Base-by-base conservation (phyloP, 2,797 vertebrate species). In the Hippoglossus hippoglossus region DNA sequence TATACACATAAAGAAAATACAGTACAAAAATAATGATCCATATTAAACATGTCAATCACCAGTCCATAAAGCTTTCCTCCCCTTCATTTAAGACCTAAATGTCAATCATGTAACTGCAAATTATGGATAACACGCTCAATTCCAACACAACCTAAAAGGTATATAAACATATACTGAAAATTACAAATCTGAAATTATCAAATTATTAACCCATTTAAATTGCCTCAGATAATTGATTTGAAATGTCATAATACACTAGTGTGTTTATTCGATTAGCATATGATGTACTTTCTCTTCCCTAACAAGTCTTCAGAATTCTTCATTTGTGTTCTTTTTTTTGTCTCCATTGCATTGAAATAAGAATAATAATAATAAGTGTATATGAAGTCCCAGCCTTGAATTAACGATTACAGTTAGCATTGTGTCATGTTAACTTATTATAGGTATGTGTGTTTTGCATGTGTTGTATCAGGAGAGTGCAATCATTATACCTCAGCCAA, bases 261-360 rank as follows among this genome's bases (percentile, higher is more conserved):
- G 24, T 58, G 18, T 63, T 54, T 44, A 54, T 15, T 57, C 7
- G 18, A 50, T 44, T 25, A 16, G 1, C 26, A 52, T 65, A 2
- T n/a, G 54, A 49, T 46, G 67, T 25, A 55, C 31, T 67, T 72
- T 55, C 21, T 50, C 34, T 61, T 58, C 51, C 31, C 44, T 21
- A 50, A 67, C 46, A 62, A 31, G 59, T 71, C 22, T 19, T 34
- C 16, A 39, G 34, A 67, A 80, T 63, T 71, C 63, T 59, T 67
- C 51, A 78, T 68, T 72, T 62, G 73, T 76, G 51, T 65, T 31
- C 56, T 66, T 49, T 50, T 58, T 12, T 22, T 3, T 24, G 2
- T 62, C 65, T 62, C 69, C 19, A 57, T 58, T 61, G 52, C 62
- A 51, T 25, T 53, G 12, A 63, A 51, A 11, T 22, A 21, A 39